Percentiles rank a stretch among this genome's conserved stretches.
Conservation (phyloP, 2,888 invertebrate genomes). For the Xylophagus ater region DNA sequence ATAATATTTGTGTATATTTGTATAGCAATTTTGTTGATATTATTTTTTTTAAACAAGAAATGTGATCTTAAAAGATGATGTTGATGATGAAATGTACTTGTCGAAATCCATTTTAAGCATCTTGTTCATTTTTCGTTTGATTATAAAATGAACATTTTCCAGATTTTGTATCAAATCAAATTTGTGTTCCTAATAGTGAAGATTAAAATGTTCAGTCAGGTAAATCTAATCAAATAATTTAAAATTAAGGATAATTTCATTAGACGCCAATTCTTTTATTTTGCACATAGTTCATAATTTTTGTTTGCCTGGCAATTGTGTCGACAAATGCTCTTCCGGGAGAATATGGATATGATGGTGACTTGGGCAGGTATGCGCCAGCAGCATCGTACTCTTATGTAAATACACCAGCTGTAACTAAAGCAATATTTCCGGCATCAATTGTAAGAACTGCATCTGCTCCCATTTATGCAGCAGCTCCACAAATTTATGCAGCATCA, state of each 20-base stretch:
- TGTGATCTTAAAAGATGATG: too few species aligned
- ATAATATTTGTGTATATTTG: too few species aligned
- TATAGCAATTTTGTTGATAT: too few species aligned
- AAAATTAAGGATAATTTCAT: not conserved
- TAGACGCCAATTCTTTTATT: not conserved
- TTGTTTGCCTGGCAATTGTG: slow-evolving; percentile 28
- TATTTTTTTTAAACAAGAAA: too few species aligned
- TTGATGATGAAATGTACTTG: too few species aligned
- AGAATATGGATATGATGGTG: slow-evolving; percentile 16
- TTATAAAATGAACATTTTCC: too few species aligned
- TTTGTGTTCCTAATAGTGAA: slow-evolving; percentile 34
- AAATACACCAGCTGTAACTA: slow-evolving; percentile 10
- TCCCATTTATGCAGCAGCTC: slow-evolving; percentile 13
- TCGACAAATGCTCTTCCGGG: slow-evolving; percentile 27
- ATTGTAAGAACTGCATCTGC: slow-evolving; percentile 8
- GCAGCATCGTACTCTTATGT: slow-evolving; percentile 9
- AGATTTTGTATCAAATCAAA: slow-evolving; percentile 38
- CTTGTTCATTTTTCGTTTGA: too few species aligned
- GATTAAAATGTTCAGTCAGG: slow-evolving; percentile 36
- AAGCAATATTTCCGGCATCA: slow-evolving; percentile 6
- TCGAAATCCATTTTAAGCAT: too few species aligned
- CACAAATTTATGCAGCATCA: slow-evolving; percentile 12
- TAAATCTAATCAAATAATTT: slow-evolving; percentile 20
- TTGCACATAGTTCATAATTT: slow-evolving; percentile 26
- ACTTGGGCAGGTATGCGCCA: slow-evolving; percentile 7